Percentiles rank a stretch among this genome's conserved stretches.
phyloP scores from a whole-genome alignment of 2,113 vertebrate genomes.

The Mobula birostris region DNA sequence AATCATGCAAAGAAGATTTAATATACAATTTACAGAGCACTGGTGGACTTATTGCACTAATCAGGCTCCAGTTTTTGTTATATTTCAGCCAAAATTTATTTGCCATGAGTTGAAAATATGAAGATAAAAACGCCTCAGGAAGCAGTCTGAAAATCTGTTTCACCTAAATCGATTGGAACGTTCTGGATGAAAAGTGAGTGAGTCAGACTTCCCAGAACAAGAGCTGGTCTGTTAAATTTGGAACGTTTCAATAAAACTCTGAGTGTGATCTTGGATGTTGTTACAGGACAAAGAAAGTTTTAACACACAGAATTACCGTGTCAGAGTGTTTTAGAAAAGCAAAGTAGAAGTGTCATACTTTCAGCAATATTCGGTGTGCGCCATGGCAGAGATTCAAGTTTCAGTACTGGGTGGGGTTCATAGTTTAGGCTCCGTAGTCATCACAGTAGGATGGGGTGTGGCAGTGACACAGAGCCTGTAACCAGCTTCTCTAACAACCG shows the following conservation, averaged over 20 bases:
- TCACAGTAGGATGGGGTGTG: background rate
- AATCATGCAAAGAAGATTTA: too few relatives aligned
- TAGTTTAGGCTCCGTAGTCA: background rate
- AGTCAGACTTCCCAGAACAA: constrained; percentile 16
- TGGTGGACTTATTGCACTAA: too few relatives aligned
- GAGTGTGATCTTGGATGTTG: background rate
- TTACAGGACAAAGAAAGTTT: background rate
- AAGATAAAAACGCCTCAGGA: too few relatives aligned
- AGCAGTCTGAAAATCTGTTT: background rate
- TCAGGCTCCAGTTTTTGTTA: background rate
- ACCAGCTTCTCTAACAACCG: background rate
- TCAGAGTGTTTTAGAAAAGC: background rate
- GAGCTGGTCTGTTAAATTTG: background rate
- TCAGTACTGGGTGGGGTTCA: background rate
- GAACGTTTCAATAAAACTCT: background rate
- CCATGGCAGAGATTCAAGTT: too few relatives aligned
- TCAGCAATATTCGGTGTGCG: background rate
- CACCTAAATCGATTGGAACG: background rate
- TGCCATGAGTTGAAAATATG: background rate
- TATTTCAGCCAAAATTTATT: background rate
- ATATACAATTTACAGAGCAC: too few relatives aligned
- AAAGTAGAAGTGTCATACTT: background rate
- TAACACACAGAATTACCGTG: background rate
- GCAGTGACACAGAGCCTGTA: background rate
- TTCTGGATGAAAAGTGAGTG: background rate